Conservation (phyloP, 2,888 invertebrate species). For the Drosophila ustulata region DNA sequence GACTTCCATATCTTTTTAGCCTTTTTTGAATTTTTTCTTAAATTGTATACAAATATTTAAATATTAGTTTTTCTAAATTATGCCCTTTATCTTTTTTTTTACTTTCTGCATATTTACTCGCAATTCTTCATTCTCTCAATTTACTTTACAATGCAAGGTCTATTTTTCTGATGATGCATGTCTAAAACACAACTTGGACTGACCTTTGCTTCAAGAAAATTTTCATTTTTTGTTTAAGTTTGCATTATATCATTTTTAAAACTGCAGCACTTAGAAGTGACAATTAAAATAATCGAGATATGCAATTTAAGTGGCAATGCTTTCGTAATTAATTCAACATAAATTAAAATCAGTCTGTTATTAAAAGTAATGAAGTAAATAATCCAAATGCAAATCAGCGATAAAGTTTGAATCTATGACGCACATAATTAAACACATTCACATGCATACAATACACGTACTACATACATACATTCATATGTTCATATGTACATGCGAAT, state of each 20-base stretch:
- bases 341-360: not conserved
- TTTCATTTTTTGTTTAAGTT: not conserved
- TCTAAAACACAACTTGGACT: not conserved
- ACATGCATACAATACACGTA: conserved; percentile 24
- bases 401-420: conserved; percentile 44
- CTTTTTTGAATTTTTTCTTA: too few species aligned
- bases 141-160: not conserved
- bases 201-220: conserved; percentile 4
- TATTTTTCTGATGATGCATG: not conserved
- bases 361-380: not conserved
- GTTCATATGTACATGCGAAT: too few species aligned
- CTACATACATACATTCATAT: too few species aligned
- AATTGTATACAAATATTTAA: too few species aligned
- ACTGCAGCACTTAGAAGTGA: too few species aligned
- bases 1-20: too few species aligned
- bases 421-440: conserved; percentile 29
- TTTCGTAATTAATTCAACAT: too few species aligned
- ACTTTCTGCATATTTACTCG: not conserved
- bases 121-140: not conserved
- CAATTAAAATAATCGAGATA: too few species aligned
- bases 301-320: too few species aligned
- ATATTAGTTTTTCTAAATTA: too few species aligned
- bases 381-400: conserved; percentile 33
- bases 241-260: not conserved
- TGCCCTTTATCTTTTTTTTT: not conserved